Evolutionary conservation across 2,797 vertebrate species (phyloP).

Genomic region (Parauchenoglanis ngamensis): DNA sequence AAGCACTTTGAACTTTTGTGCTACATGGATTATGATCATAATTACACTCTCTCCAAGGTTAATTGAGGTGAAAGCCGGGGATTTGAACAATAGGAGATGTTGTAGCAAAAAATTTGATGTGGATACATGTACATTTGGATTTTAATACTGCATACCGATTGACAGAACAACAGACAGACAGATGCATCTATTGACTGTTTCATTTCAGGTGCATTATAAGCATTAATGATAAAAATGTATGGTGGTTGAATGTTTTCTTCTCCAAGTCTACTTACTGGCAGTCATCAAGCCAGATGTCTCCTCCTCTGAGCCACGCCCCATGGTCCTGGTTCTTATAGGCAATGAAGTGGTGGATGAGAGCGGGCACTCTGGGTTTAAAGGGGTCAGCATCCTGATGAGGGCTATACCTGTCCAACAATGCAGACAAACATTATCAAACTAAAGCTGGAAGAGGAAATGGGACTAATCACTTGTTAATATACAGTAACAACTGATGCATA

Average conservation of each 20-base stretch:
- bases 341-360: conserved; percentile 86
- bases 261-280: conserved; percentile 84
- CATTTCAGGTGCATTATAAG: neutral
- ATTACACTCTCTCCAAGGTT: neutral
- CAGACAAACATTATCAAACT: neutral
- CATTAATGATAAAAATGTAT: neutral
- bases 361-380: conserved; percentile 91
- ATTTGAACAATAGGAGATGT: neutral
- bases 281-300: conserved; percentile 93
- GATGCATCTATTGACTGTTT: neutral
- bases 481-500: neutral
- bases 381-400: conserved; percentile 94
- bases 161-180: neutral
- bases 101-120: neutral
- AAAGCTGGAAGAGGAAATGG: neutral
- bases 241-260: neutral
- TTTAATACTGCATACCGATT: neutral
- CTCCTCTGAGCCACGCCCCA: conserved; percentile 94
- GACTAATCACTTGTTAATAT: neutral
- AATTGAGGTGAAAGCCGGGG: neutral
- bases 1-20: neutral
- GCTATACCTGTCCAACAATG: conserved; percentile 78
- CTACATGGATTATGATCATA: conserved; percentile 6
- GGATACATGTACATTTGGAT: neutral
- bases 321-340: conserved; percentile 98